Evolutionary conservation across 2,113 vertebrate genomes (phyloP).

Genomic region (Sorex araneus): DNA sequence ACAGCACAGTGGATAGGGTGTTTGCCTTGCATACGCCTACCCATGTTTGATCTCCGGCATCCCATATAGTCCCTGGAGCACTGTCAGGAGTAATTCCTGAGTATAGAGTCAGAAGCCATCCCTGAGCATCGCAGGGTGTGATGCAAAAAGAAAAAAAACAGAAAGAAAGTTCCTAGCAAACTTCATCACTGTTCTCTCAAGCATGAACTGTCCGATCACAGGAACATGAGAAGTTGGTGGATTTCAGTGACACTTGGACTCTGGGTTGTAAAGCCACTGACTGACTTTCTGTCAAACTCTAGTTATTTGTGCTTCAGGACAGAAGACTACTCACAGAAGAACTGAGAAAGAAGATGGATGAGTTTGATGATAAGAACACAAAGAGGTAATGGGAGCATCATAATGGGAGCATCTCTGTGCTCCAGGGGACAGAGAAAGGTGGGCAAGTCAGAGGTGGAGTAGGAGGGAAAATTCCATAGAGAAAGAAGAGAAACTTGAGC

Average conservation of each 20-base stretch:
- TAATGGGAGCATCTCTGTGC: neutral
- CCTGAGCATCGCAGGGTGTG: too few species aligned
- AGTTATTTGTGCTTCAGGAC: constrained; percentile 32
- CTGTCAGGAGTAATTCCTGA: too few species aligned
- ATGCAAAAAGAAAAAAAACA: too few species aligned
- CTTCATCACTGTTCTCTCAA: neutral
- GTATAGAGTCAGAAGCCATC: too few species aligned
- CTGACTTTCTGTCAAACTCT: neutral
- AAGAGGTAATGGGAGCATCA: neutral
- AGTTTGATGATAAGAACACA: neutral
- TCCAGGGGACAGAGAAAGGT: too few species aligned
- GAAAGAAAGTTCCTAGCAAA: neutral
- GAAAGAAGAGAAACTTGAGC: neutral
- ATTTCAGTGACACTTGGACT: neutral
- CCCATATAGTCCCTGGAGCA: too few species aligned
- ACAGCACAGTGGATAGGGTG: too few species aligned
- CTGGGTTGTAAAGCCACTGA: neutral
- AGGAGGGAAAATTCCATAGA: neutral
- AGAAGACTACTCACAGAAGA: neutral
- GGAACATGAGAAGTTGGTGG: neutral
- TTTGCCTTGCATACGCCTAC: too few species aligned
- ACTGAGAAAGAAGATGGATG: neutral
- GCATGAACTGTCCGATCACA: neutral
- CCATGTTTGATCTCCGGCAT: too few species aligned
- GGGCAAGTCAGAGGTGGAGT: too few species aligned